Evolutionary conservation across 1,140 invertebrate species (phyloP).

Genomic region (Atopsyche davidsoni): DNA sequence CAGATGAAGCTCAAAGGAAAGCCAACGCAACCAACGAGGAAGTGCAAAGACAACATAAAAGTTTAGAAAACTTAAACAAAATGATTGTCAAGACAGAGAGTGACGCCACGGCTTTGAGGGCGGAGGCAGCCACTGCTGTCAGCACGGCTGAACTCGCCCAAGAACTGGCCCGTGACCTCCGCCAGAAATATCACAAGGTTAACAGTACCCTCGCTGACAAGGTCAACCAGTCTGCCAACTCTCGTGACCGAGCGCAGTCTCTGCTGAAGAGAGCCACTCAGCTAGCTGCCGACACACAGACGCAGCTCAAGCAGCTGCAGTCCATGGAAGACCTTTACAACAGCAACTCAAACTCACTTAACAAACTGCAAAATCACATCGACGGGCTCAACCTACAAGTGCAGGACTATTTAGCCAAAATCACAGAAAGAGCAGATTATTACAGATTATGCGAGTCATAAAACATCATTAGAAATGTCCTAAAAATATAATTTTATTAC

Average conservation of each 20-base stretch:
- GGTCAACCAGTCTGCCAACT: conserved; percentile 46
- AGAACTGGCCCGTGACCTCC: conserved; percentile 40
- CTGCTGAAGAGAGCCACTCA: conserved; percentile 68
- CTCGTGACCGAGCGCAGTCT: conserved; percentile 65
- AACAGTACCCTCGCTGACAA: conserved; percentile 42
- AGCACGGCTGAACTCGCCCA: conserved; percentile 44
- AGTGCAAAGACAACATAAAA: conserved; percentile 59
- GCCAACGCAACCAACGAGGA: conserved; percentile 65
- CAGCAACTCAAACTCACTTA: conserved; percentile 45
- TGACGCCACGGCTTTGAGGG: conserved; percentile 52
- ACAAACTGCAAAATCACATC: conserved; percentile 44
- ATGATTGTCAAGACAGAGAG: conserved; percentile 70
- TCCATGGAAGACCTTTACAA: conserved; percentile 49
- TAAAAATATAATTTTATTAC: no score
- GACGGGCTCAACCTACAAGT: conserved; percentile 47
- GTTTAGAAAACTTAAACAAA: conserved; percentile 66
- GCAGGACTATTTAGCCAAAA: conserved; percentile 46
- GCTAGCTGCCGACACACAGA: conserved; percentile 67
- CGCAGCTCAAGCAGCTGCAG: conserved; percentile 66
- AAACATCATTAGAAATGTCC: conserved; percentile 5
- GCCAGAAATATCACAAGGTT: conserved; percentile 42
- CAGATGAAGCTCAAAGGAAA: conserved; percentile 64
- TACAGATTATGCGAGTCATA: conserved; percentile 48
- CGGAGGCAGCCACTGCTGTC: conserved; percentile 48
- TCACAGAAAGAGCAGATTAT: conserved; percentile 48